Evolutionary conservation across 2,113 vertebrate genomes (phyloP), one percentile per base, ranked within the genome.

Genomic region (Rutilus rutilus): DNA sequence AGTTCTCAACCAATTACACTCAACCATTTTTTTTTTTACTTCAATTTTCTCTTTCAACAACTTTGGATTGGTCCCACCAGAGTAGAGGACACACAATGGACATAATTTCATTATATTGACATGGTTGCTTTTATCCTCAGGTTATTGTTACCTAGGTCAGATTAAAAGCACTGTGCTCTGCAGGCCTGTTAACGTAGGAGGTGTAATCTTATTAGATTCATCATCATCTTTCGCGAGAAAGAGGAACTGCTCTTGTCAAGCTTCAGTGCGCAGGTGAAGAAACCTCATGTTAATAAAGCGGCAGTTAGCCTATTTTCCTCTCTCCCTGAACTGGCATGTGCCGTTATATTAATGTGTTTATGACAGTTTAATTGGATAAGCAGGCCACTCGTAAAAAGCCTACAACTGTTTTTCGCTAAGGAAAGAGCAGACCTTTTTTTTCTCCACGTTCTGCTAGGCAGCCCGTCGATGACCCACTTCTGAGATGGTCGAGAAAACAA

Each of bases 401-500:
- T 88, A 86, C 86, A 89, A 90, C 91, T 91, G 91, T 92, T 93
- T 42, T 91, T 92, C 90, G 89, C 78, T 87, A 90, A 84, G 6
- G 25, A 85, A 39, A 86, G 76, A 60, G 36, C 57, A 88, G 90
- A 86, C 62, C 6, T 87, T 42, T 73, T 73, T 80, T 76, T 81
- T 42, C 78, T 74, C 86, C 87, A 78, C 91, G 90, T 93, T 94
- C 92, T 93, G 92, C 91, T 86, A 92, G 88, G 88, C 92, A 91
- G 89, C 90, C 92, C 92, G 92, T 93, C 89, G 92, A 95, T 95
- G 95, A 95, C 95, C 95, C 94, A 95, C 90, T 95, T 95, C 92
- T 92, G 79, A 95, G 92, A 93, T 92, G 91, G 93, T 94, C 92
- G 90, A 93, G 86, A 94, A 90, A 95, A 93, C 92, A 94, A 93